Evolutionary conservation across 2,113 vertebrate genomes (phyloP), one percentile per base, ranked within the genome.

Genomic region (Pyxicephalus adspersus): DNA sequence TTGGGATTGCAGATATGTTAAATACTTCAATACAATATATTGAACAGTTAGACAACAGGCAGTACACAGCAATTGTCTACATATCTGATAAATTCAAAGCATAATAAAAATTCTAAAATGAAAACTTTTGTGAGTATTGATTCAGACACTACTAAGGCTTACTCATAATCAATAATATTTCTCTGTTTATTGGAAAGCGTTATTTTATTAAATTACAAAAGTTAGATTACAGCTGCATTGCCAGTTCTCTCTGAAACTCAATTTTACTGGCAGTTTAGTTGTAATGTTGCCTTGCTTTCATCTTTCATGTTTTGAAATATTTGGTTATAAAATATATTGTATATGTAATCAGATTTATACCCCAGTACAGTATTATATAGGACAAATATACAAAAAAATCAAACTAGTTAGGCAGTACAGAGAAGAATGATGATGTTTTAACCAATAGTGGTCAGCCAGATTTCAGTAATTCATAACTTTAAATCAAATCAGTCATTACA

Each of bases 141-240:
- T 16, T 31, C n/a, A 55, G 15, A 29, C 50, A 57, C n/a, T 72
- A 72, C 68, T 55, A 31, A n/a, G 7, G 1, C 25, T 13, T 55
- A 54, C 38, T 55, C 23, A 29, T 57, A 28, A 57, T 22, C 51
- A 72, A 54, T 71, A 18, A 19, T 26, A 68, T 71, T 71, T 19
- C 18, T 71, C 23, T 29, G 5, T 4, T 19, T 54, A 71, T 55
- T 71, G 68, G 26, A 28, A 54, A 26, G 28, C 6, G n/a, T 51
- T 54, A 52, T 18, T 26, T 26, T 25, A 28, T 9, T 28, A 22
- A 70, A 25, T 25, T 11, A 17, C 16, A 52, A 52, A 19, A 70
- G 23, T 61, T 25, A 23, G 15, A 61, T 26, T 61, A 22, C 8
- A 61, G 58, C 23, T 61, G 58, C n/a, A 23, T 15, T 11, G 7